Conservation (phyloP, 2,113 vertebrate species). For the Oncorhynchus keta region DNA sequence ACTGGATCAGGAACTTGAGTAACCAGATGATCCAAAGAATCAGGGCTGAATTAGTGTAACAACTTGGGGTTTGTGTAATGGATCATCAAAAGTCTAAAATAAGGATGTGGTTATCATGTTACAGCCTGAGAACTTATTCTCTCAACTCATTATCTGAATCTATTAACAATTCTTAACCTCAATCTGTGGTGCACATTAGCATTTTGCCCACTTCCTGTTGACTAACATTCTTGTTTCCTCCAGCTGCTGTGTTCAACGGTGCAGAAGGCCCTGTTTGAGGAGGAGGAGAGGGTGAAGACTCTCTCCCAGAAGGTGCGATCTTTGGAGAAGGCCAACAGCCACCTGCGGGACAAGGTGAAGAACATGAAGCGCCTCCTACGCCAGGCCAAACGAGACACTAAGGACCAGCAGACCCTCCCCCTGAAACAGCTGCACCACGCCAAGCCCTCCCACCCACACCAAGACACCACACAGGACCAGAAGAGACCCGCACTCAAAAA, state of each 20-base stretch:
- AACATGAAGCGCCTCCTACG: conserved; percentile 79
- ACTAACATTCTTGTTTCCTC: conserved; percentile 7
- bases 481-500: conserved; percentile 64
- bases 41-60: too few relatives aligned
- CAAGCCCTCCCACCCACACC: conserved; percentile 63
- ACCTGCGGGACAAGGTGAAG: conserved; percentile 81
- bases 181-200: too few relatives aligned
- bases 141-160: not conserved
- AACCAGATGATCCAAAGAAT: too few relatives aligned
- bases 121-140: not conserved
- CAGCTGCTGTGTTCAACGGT: conserved; percentile 79
- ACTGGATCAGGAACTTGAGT: too few relatives aligned
- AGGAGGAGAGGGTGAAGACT: conserved; percentile 77
- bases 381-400: conserved; percentile 72
- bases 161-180: too few relatives aligned
- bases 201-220: not conserved
- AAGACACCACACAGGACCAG: conserved; percentile 70
- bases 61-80: too few relatives aligned
- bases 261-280: conserved; percentile 82
- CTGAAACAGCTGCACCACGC: conserved; percentile 71
- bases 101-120: too few relatives aligned
- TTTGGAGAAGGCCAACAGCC: conserved; percentile 80
- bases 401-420: conserved; percentile 70
- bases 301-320: conserved; percentile 78
- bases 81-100: too few relatives aligned